phyloP scores from a whole-genome alignment of 2,113 vertebrate genomes.

The Erinaceus europaeus region DNA sequence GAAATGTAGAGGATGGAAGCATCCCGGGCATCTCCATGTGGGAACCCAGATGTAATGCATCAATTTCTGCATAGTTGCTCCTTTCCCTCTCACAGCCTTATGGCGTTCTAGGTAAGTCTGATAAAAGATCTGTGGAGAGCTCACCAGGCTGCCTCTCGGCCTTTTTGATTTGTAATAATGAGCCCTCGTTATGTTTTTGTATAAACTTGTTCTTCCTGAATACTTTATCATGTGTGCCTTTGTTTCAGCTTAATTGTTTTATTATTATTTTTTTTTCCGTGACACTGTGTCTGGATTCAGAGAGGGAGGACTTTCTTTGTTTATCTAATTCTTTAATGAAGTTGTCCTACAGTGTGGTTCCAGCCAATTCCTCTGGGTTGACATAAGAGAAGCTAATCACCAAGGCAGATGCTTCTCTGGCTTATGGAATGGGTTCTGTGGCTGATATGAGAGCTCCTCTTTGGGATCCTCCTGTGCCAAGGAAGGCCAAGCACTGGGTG shows the following conservation, averaged over 20 bases:
- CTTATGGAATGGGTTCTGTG: neutral
- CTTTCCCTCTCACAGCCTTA: fast-evolving
- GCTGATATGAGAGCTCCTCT: neutral
- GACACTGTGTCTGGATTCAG: conserved; percentile 62
- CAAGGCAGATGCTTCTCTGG: neutral
- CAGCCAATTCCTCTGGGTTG: conserved; percentile 14
- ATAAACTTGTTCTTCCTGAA: conserved; percentile 74
- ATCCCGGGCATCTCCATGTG: neutral
- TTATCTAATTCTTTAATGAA: conserved; percentile 79
- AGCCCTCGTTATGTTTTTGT: conserved; percentile 70
- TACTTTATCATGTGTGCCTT: conserved; percentile 68
- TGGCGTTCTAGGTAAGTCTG: neutral
- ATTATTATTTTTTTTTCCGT: conserved; percentile 41
- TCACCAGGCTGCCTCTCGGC: neutral
- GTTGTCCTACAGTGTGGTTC: conserved; percentile 51
- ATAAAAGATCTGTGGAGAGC: neutral
- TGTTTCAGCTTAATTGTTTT: conserved; percentile 72
- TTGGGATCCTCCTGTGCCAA: fast-evolving
- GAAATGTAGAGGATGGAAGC: neutral
- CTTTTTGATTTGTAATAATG: conserved; percentile 74
- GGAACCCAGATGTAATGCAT: fast-evolving
- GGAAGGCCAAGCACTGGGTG: neutral
- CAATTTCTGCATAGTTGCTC: neutral
- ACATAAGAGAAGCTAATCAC: conserved; percentile 32
- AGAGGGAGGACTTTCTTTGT: conserved; percentile 59